These are phyloP conservation scores for Cichlasoma orientale DNA, from an alignment of 2,797 vertebrate genomes.

Conservation along the genomic window DNA sequence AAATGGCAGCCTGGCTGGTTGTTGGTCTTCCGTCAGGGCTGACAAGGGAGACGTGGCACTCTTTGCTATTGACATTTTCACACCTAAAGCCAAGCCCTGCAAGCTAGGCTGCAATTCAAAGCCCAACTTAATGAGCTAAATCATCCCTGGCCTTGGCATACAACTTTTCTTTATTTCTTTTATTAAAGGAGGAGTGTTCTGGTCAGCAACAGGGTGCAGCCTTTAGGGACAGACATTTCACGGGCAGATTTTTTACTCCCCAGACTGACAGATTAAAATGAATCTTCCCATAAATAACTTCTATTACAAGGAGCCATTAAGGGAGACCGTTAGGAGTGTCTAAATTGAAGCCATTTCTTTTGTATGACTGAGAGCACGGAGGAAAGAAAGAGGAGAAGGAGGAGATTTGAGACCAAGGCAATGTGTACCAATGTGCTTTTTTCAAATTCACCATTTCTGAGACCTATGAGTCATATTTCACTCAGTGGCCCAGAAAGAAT, in stretches of 20 bases:
- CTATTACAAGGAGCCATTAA: conserved; percentile 78
- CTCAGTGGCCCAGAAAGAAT: conserved; percentile 75
- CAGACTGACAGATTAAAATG: conserved; percentile 77
- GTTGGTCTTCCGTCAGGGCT: conserved; percentile 73
- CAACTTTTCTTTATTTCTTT: conserved; percentile 47
- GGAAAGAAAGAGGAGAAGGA: conserved; percentile 41
- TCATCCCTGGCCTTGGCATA: conserved; percentile 50
- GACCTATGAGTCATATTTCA: conserved; percentile 75
- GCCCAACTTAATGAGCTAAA: conserved; percentile 68
- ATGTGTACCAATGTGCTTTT: conserved; percentile 61
- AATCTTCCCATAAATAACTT: conserved; percentile 81
- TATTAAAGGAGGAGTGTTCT: conserved; percentile 42
- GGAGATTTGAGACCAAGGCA: conserved; percentile 64
- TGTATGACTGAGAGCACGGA: conserved; percentile 61
- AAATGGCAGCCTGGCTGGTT: conserved; percentile 68
- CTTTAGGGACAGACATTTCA: conserved; percentile 56
- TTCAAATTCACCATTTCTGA: conserved; percentile 75
- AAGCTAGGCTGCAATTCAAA: conserved; percentile 69
- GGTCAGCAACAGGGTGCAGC: conserved; percentile 36
- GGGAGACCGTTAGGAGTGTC: conserved; percentile 71
- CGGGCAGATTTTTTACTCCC: conserved; percentile 28
- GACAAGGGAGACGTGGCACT: conserved; percentile 74
- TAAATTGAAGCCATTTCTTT: conserved; percentile 79
- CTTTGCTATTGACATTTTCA: conserved; percentile 76
- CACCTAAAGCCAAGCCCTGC: conserved; percentile 69